Evolutionary conservation across 2,888 invertebrate genomes (phyloP), one percentile per base, ranked within the genome.

Genomic region (Lottia scabra): DNA sequence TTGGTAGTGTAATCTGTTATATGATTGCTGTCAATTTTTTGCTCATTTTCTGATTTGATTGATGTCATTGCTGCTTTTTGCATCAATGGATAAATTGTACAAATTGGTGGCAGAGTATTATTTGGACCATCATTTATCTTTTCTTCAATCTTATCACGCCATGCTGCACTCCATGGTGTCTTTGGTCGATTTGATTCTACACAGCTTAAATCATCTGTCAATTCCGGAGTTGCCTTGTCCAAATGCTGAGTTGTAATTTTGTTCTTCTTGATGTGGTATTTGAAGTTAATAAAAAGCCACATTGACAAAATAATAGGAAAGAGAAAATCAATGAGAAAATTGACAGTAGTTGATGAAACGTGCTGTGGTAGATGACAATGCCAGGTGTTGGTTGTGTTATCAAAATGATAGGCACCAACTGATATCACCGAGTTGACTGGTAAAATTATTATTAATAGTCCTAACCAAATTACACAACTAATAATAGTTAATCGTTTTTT

Each of bases 41-140:
- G 23, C 23, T 23, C 23, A 23, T 23, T 23, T 12, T 23, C 12
- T 56, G 19, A 19, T 56, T 56, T 56, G 23, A 56, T 23, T 12
- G 56, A 23, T 10, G 19, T 19, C 8, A 56, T 19, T 56, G 56
- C 12, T 56, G 8, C 5, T 23, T 23, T 19, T 56, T 23, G 56
- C 13, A 16, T 19, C 12, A 23, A 13, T 56, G 56, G 56, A 56
- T 23, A 23, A 56, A 23, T 56, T 43, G 23, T 66, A 23, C 23
- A n/a, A 23, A 66, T 16, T n/a, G 66, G 43, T 23, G 66, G 66
- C 16, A 66, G 66, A n/a, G 43, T 45, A 19, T 66, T 66, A 45
- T 66, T 66, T 44, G 66, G 66, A 19, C 66, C 66, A 23, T 16
- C 23, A 23, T 43, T 43, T 6, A 66, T 45, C 43, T 45, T 66